A percentile compares a stretch with the other conserved stretches of the same genome.
Conservation (phyloP, 1,140 invertebrate genomes). For the Armadillidium nasatum region DNA sequence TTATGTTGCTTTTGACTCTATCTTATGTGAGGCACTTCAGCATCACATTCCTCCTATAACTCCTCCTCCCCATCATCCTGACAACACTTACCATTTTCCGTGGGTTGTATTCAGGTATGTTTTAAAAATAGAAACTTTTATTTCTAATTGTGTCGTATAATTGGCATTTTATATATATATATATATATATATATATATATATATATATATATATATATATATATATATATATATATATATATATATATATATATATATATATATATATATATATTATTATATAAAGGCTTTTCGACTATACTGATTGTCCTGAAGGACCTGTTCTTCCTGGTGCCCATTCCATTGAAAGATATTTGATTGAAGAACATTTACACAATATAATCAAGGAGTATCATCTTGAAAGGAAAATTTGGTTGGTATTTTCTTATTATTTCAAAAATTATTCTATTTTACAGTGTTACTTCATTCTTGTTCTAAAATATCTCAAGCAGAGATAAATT, state of each 20-base stretch:
- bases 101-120: conserved; percentile 68
- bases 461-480: not conserved
- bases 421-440: conserved; percentile 7
- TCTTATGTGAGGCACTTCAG: conserved; percentile 89
- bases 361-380: conserved; percentile 92
- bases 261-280: too few relatives aligned
- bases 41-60: conserved; percentile 86
- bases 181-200: conserved; percentile 43
- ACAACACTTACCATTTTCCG: conserved; percentile 81
- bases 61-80: conserved; percentile 85
- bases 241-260: conserved; percentile 9
- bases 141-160: not conserved
- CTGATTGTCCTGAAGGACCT: conserved; percentile 84
- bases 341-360: conserved; percentile 95
- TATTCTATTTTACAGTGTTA: too few relatives aligned
- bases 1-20: conserved; percentile 91
- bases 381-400: conserved; percentile 83
- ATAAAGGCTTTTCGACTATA: conserved; percentile 92
- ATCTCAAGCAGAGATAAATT: too few relatives aligned
- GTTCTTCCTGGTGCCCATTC: conserved; percentile 88
- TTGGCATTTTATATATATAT: not conserved
- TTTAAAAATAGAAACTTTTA: not conserved
- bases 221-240: conserved; percentile 19
- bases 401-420: conserved; percentile 78
- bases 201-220: conserved; percentile 21